phyloP scores from a whole-genome alignment of 2,888 invertebrate genomes.

The Lasioglossum morio region DNA sequence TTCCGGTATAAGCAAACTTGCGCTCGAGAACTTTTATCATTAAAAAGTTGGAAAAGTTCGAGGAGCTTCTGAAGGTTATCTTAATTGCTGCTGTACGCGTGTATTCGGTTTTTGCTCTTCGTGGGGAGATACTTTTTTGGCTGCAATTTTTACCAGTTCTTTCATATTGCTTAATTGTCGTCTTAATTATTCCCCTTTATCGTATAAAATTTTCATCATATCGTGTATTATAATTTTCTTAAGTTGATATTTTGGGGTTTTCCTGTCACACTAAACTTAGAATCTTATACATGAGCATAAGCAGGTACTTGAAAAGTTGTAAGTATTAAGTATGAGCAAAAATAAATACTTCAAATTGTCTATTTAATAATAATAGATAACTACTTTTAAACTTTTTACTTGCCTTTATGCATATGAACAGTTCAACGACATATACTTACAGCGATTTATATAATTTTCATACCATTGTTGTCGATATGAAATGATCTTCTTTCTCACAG shows the following conservation, averaged over 20 bases:
- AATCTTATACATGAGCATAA: no score
- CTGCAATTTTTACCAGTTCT: background rate
- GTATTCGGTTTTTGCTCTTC: background rate
- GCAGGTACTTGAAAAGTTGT: no score
- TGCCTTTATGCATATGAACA: background rate
- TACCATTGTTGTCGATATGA: background rate
- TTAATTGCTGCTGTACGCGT: background rate
- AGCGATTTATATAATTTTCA: background rate
- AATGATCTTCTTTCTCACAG: background rate
- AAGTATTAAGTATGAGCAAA: no score
- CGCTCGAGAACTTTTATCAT: background rate
- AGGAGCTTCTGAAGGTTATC: conserved; percentile 9
- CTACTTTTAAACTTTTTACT: no score
- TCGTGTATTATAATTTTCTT: background rate
- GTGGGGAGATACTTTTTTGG: background rate
- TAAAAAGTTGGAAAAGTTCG: conserved; percentile 14
- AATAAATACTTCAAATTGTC: no score
- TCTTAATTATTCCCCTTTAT: background rate
- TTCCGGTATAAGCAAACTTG: background rate
- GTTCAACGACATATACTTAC: background rate
- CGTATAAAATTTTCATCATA: background rate
- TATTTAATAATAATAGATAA: no score
- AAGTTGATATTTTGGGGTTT: no score
- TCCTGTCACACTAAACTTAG: no score
- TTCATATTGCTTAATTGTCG: background rate